Base-by-base conservation (phyloP, 2,888 invertebrate genomes). In the Erebia aethiops region DNA sequence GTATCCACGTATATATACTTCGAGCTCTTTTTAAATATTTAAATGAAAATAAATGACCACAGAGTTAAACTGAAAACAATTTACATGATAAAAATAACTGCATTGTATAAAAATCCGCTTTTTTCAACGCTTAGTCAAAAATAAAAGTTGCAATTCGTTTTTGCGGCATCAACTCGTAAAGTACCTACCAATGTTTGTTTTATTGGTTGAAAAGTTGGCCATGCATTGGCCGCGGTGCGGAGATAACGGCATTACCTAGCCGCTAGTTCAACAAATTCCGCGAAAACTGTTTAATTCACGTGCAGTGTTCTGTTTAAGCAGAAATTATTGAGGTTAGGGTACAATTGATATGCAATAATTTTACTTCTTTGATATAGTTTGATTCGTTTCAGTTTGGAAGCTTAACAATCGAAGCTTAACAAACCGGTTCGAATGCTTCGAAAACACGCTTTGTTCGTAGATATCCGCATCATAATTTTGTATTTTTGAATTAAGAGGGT, bases 141-240 rank as follows among this genome's bases (percentile, higher is more conserved):
- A 61, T 61, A 61, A 61, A 61, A 43, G 11, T 61, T 41, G 43
- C 43, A 11, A 16, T 16, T 16, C 41, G 16, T 61, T 61, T 61
- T 46, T 60, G 43, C 5, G 61, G 61, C 41, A 46, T 61, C 61
- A 61, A 61, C 58, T 67, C 63, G 46, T 63, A 67, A 58, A 52
- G 54, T 63, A 63, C 16, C 4, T 18, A 2, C 63, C 49, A 60
- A 68, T 62, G 58, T 68, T 60, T 68, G 64, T 68, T 71, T 64
- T 58, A 71, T 71, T 69, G 64, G 56, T 64, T 46, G 49, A 58
- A 67, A 67, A 67, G 57, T 67, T 67, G 58, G 58, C 26, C 67
- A 60, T 35, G 14, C 49, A 14, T 67, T 67, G 58, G 58, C 26
- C 67, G 67, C 35, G 5, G 46, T 51, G 35, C 7, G 21, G 58